Conservation (phyloP, 2,113 vertebrate genomes). For the Ammodytes dubius region DNA sequence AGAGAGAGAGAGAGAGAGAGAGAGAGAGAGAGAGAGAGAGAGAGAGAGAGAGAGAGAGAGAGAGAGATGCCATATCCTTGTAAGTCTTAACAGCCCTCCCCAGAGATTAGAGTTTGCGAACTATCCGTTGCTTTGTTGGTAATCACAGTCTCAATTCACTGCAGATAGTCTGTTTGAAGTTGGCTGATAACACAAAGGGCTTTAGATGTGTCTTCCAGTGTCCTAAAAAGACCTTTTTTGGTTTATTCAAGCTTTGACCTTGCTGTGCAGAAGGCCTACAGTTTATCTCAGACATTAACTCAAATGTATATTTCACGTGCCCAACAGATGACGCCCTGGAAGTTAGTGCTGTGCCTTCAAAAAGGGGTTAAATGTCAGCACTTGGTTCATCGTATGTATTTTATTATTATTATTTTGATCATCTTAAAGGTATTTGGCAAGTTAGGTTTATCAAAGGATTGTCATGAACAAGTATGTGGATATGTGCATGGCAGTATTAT, state of each 20-base stretch:
- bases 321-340: neutral
- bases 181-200: slow-evolving; percentile 27
- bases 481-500: neutral
- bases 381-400: neutral
- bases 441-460: neutral
- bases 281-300: neutral
- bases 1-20: slow-evolving; percentile 29
- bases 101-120: slow-evolving; percentile 62
- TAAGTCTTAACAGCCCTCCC: slow-evolving; percentile 58
- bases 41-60: slow-evolving; percentile 50
- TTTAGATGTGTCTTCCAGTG: slow-evolving; percentile 20
- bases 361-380: neutral
- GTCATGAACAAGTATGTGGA: neutral
- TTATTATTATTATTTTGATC: neutral
- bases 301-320: neutral
- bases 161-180: slow-evolving; percentile 49
- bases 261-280: neutral
- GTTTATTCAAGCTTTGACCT: neutral
- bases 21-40: slow-evolving; percentile 51
- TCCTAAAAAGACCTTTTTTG: slow-evolving; percentile 28
- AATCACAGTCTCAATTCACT: slow-evolving; percentile 62
- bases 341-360: neutral
- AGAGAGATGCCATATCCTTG: slow-evolving; percentile 46
- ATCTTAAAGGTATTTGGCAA: neutral
- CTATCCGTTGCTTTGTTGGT: slow-evolving; percentile 62